phyloP scores from a whole-genome alignment of 2,888 invertebrate species.

The Cataglyphis livida region DNA sequence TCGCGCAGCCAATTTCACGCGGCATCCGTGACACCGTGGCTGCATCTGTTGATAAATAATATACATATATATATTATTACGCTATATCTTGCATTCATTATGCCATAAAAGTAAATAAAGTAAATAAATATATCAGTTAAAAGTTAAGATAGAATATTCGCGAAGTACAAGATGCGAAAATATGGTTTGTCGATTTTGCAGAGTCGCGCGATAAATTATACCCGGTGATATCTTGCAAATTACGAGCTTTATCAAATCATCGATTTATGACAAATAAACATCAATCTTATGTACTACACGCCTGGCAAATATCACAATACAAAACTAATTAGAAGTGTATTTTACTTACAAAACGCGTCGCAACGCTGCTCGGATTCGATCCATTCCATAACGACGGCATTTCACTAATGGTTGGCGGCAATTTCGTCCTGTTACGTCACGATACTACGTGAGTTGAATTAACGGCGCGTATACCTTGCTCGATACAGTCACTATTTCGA shows the following conservation, averaged over 20 bases:
- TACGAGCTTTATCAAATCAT: not conserved
- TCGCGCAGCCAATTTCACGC: not conserved
- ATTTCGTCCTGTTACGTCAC: not conserved
- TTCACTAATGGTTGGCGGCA: not conserved
- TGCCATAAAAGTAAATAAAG: not conserved
- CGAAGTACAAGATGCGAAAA: too few relatives aligned
- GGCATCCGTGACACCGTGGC: not conserved
- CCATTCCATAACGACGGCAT: not conserved
- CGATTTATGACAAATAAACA: not conserved
- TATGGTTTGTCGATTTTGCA: not conserved
- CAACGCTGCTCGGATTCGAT: not conserved
- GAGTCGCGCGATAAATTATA: not conserved
- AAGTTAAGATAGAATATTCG: not conserved
- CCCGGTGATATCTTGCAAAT: not conserved
- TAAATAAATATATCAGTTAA: not conserved
- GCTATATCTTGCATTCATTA: not conserved
- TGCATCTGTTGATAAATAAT: not conserved
- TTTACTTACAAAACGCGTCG: not conserved
- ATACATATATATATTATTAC: not conserved
- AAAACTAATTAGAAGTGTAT: not conserved
- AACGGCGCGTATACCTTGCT: not conserved
- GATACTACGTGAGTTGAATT: not conserved
- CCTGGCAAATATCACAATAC: not conserved
- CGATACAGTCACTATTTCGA: not conserved
- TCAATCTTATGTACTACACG: not conserved